Base-by-base conservation (phyloP, 2,888 invertebrate genomes). In the Eurytoma adleriae region DNA sequence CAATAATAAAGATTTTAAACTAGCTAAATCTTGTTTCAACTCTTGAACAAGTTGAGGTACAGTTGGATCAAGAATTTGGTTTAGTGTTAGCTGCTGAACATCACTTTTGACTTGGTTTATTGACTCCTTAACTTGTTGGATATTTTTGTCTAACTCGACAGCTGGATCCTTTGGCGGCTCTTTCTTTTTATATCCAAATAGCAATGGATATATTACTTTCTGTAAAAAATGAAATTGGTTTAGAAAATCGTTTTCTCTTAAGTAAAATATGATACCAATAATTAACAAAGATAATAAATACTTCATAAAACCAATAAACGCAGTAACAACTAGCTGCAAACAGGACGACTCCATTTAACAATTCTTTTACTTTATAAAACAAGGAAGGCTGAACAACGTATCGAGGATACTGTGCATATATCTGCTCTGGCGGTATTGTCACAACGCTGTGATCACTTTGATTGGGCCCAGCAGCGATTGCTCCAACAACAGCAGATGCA, bases 271-370 rank as follows among this genome's bases (percentile, higher is more conserved):
- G 40, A 40, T 7, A 40, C 1, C 3, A 16, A 20, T 13, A 62
- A 62, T 52, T 1, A 71, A n/a, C 48, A 64, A n/a, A 66, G 24
- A 66, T 12, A 61, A 56, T 20, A 69, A 87, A 86, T 89, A 96
- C 97, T 94, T 96, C 95, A 91, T 96, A 96, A 89, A 97, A 93
- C 91, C 95, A 93, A 88, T 96, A 96, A 78, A 96, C 92, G 61
- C 95, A 95, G 91, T 96, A 97, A 0, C 94, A 92, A 50, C 96
- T 93, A 7, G 96, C 95, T 73, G 96, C 95, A 82, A 96, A 93
- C n/a, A 97, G 89, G 20, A 96, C 93, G 30, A 95, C 90, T 2
- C 95, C 94, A 85, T 96, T 93, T 52, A 96, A 91, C 83, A 95
- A 91, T 84, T 97, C 96, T 89, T 94, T 93, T 69, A 96, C 91